phyloP scores from a whole-genome alignment of 2,797 vertebrate species.

The Distichodus sexfasciatus region DNA sequence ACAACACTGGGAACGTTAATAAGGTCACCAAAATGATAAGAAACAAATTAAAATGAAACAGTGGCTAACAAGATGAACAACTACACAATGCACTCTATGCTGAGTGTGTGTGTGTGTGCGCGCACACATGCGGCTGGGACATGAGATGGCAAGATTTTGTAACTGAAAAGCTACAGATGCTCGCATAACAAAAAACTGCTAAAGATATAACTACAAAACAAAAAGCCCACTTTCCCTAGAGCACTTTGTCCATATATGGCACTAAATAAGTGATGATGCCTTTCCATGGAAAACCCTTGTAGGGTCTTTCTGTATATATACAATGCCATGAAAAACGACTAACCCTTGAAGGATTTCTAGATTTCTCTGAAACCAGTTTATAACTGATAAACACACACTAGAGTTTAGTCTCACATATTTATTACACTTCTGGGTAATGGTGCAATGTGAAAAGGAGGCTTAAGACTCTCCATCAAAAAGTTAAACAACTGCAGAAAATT shows the following conservation, averaged over 20 bases:
- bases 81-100: slow-evolving; percentile 42
- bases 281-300: slow-evolving; percentile 5
- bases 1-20: slow-evolving; percentile 61
- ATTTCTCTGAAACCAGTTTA: neutral
- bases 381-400: too few relatives aligned
- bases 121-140: too few relatives aligned
- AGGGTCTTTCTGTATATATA: neutral
- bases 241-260: slow-evolving; percentile 26
- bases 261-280: slow-evolving; percentile 35
- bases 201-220: slow-evolving; percentile 1
- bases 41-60: slow-evolving; percentile 68
- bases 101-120: neutral
- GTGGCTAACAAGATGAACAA: slow-evolving; percentile 66
- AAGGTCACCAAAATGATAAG: slow-evolving; percentile 71
- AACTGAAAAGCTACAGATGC: neutral
- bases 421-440: too few relatives aligned
- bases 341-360: neutral
- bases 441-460: too few relatives aligned
- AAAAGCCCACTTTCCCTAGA: slow-evolving; percentile 13
- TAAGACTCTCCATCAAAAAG: too few relatives aligned
- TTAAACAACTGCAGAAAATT: neutral
- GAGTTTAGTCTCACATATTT: too few relatives aligned
- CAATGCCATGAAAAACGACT: neutral
- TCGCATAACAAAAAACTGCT: slow-evolving; percentile 13
- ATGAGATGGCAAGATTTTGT: neutral